Evolutionary conservation across 2,113 vertebrate genomes (phyloP), one percentile per base, ranked within the genome.

Genomic region (Callipepla squamata): DNA sequence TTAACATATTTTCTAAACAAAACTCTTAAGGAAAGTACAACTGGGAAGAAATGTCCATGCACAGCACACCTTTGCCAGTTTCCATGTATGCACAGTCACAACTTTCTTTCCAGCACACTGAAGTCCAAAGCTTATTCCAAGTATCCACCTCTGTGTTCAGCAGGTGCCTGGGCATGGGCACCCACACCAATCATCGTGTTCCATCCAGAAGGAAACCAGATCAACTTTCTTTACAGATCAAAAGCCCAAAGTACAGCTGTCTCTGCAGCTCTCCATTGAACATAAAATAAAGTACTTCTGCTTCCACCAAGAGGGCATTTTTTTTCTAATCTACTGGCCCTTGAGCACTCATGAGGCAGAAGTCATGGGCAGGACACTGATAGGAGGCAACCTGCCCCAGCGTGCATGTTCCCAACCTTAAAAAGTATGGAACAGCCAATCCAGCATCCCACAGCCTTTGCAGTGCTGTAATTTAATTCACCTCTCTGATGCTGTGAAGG

Each of bases 1-100:
- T 92, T 89, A 89, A 80, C 68, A 26, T 87, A 83, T 83, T 93
- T 89, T 80, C 77, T 90, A 90, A 96, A 95, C 74, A 93, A 90
- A 95, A 68, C 50, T 48, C 81, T 82, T 80, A 80, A 80, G 44
- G 32, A 95, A 91, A 88, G 70, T 28, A 69, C 26, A 55, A 30
- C 22, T 77, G 84, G 78, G 44, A 95, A 74, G 13, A 85, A 79
- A 88, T 13, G 22, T 7, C 30, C 36, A 32, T 1, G 6, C 2
- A 16, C 51, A 59, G 59, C 28, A 67, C 11, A 32, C 67, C 50
- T 93, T 85, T 85, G 70, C 67, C 59, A 91, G 87, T 87, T 89
- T 82, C 92, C 79, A 67, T 50, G 72, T 7, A 47, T 55, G 59
- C 67, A 70, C 38, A 1, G 2, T 50, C 55, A 51, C 14, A 3